A percentile compares a stretch with the other conserved stretches of the same genome.
Evolutionary conservation across 2,797 vertebrate species (phyloP).

Genomic region (Pterois miles): DNA sequence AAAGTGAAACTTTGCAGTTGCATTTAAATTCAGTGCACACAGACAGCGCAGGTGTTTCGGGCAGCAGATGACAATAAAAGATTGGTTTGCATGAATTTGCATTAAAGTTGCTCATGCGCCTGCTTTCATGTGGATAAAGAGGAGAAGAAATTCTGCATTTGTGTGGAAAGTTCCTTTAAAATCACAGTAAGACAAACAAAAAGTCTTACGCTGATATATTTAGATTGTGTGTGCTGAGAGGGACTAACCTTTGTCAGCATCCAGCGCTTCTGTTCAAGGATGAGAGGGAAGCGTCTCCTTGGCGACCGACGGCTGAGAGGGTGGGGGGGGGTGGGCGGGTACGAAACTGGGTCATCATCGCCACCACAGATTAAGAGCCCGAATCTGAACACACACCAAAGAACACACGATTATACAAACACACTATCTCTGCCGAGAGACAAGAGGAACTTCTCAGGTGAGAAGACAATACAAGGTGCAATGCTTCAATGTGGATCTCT

Average conservation of each 20-base stretch:
- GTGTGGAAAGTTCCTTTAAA: conserved; percentile 3
- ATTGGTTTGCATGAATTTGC: conserved; percentile 58
- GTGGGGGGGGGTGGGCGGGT: conserved; percentile 11
- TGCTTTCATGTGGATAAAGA: neutral
- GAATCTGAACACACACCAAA: conserved; percentile 38
- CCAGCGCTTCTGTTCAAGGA: conserved; percentile 44
- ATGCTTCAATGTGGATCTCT: neutral
- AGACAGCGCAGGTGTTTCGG: conserved; percentile 25
- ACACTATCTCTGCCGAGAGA: neutral
- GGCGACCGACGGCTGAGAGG: conserved; percentile 55
- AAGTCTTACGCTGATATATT: conserved; percentile 2
- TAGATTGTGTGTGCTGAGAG: conserved; percentile 12
- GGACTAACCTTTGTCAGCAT: conserved; percentile 57
- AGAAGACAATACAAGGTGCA: conserved; percentile 3
- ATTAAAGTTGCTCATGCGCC: conserved; percentile 16
- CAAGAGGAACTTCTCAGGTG: conserved; percentile 37
- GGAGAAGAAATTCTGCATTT: neutral
- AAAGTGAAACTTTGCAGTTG: neutral
- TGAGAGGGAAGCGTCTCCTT: conserved; percentile 76
- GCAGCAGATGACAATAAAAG: neutral
- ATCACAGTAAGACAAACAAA: neutral
- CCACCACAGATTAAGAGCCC: conserved; percentile 67
- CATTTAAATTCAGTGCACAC: neutral
- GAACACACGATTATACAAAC: neutral
- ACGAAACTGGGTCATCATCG: conserved; percentile 77